These are phyloP conservation scores for Streptopelia turtur DNA, from an alignment of 2,797 vertebrate species.

Conservation along the genomic window DNA sequence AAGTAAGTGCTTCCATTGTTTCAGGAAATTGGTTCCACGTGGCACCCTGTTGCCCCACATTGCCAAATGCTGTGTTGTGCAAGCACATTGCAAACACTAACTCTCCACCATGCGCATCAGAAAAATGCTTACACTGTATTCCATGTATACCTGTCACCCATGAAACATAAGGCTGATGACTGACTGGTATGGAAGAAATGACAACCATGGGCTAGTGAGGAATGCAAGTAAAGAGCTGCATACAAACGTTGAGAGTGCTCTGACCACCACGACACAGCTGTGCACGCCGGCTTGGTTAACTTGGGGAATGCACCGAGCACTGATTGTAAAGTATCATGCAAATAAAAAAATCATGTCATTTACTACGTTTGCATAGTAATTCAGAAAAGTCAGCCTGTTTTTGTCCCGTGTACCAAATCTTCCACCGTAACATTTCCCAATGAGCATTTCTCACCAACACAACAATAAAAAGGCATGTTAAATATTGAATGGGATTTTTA, in stretches of 20 bases:
- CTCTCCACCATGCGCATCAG: accelerated
- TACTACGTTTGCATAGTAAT: neutral
- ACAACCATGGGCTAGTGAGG: neutral
- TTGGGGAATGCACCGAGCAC: neutral
- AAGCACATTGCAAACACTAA: neutral
- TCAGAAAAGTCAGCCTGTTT: neutral
- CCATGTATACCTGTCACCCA: neutral
- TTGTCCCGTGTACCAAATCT: neutral
- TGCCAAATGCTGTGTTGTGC: accelerated
- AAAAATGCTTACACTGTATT: neutral
- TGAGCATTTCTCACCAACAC: neutral
- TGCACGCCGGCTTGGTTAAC: accelerated
- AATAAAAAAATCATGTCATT: neutral
- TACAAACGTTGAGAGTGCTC: accelerated
- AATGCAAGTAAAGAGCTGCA: neutral
- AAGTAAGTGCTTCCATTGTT: neutral
- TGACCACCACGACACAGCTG: accelerated
- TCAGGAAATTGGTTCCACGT: neutral
- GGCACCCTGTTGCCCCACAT: accelerated
- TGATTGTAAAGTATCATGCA: neutral
- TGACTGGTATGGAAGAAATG: neutral
- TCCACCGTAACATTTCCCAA: neutral
- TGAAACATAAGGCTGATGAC: neutral
- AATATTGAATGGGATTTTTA: neutral
- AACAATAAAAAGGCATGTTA: neutral